A percentile compares a stretch with the other conserved stretches of the same genome.
Evolutionary conservation across 2,113 vertebrate species (phyloP).

Genomic region (Pterocles orientalis): DNA sequence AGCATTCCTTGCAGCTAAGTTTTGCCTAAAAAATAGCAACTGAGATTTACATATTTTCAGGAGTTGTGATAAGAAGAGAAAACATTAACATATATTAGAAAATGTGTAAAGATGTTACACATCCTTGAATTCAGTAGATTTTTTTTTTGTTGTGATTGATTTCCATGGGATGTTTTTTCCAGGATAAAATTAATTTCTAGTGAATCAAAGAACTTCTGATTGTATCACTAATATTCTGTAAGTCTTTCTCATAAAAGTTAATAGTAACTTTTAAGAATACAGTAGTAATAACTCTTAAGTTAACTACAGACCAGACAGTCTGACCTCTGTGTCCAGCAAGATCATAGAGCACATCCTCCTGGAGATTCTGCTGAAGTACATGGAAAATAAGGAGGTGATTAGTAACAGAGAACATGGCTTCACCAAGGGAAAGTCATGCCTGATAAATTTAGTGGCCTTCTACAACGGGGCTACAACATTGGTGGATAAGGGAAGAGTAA

Average conservation of each 20-base stretch:
- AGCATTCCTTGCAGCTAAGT: not conserved
- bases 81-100: not conserved
- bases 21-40: not conserved
- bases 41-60: not conserved
- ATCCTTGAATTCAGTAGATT: not conserved
- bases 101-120: not conserved
- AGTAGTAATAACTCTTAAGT: no score
- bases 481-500: no score
- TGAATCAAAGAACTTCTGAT: not conserved
- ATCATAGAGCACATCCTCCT: no score
- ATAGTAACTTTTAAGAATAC: no score
- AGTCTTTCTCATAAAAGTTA: not conserved
- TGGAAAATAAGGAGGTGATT: no score
- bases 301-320: no score
- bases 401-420: no score
- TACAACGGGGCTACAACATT: no score
- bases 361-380: no score
- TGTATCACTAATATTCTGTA: not conserved
- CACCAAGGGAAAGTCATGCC: no score
- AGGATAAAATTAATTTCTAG: not conserved
- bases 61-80: not conserved
- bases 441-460: no score
- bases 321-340: no score
- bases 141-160: not conserved
- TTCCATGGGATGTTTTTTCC: not conserved